phyloP scores from a whole-genome alignment of 2,797 vertebrate species.

The Leucoraja ocellata region DNA sequence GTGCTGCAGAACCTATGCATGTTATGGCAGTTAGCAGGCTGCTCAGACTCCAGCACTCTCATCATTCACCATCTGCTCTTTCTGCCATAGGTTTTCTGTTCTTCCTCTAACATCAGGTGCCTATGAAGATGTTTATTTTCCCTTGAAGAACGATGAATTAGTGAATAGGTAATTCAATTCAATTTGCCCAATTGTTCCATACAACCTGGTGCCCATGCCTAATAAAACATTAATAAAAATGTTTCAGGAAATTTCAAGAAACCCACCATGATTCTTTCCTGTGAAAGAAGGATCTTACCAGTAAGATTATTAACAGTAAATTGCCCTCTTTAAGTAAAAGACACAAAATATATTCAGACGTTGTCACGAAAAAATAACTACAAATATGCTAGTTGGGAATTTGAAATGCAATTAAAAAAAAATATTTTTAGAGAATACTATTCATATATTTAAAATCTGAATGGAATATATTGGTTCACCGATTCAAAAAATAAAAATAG shows the following conservation, averaged over 20 bases:
- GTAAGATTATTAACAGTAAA: too few relatives aligned
- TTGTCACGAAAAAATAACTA: background rate
- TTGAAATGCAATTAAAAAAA: background rate
- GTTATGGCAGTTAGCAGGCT: too few relatives aligned
- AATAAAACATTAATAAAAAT: background rate
- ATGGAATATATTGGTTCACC: background rate
- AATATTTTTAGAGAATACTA: background rate
- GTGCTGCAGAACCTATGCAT: too few relatives aligned
- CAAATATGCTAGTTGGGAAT: background rate
- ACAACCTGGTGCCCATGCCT: background rate
- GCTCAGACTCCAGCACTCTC: too few relatives aligned
- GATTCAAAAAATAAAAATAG: too few relatives aligned
- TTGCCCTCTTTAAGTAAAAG: too few relatives aligned
- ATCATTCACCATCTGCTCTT: too few relatives aligned
- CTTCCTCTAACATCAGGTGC: too few relatives aligned
- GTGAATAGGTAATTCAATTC: background rate
- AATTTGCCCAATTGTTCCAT: background rate
- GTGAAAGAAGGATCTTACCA: background rate
- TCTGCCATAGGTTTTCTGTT: too few relatives aligned
- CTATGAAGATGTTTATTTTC: too few relatives aligned
- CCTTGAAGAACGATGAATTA: too few relatives aligned
- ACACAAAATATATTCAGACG: background rate
- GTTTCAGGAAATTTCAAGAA: background rate
- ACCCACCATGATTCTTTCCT: background rate
- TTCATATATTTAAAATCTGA: background rate